phyloP scores from a whole-genome alignment of 2,888 invertebrate genomes.

The Macrosiphum euphorbiae region DNA sequence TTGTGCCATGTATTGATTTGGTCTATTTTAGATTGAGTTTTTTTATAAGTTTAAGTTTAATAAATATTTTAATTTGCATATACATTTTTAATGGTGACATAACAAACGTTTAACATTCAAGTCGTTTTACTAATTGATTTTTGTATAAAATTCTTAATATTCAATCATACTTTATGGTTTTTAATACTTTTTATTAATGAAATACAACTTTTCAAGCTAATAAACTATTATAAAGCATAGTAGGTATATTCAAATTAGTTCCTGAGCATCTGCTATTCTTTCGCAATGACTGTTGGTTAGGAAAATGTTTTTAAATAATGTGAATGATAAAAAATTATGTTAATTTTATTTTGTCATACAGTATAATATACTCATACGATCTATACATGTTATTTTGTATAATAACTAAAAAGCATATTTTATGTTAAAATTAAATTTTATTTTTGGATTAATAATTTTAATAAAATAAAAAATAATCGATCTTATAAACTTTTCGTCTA shows the following conservation, averaged over 20 bases:
- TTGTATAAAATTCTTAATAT: not conserved
- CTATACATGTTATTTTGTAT: not conserved
- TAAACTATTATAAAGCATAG: not conserved
- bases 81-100: not conserved
- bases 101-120: not conserved
- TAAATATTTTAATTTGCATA: not conserved
- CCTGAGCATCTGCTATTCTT: not conserved
- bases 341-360: not conserved
- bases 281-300: not conserved
- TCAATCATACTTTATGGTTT: not conserved
- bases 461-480: not conserved
- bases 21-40: not conserved
- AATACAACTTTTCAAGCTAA: not conserved
- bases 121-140: not conserved
- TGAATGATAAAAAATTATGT: not conserved
- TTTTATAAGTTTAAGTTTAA: not conserved
- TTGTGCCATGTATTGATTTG: not conserved
- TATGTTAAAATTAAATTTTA: not conserved
- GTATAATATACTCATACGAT: not conserved
- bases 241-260: not conserved
- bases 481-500: not conserved
- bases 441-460: not conserved
- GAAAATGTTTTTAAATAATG: not conserved
- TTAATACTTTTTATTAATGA: not conserved
- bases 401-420: not conserved